phyloP scores from a whole-genome alignment of 1,140 invertebrate genomes.

The Pollicipes pollicipes region DNA sequence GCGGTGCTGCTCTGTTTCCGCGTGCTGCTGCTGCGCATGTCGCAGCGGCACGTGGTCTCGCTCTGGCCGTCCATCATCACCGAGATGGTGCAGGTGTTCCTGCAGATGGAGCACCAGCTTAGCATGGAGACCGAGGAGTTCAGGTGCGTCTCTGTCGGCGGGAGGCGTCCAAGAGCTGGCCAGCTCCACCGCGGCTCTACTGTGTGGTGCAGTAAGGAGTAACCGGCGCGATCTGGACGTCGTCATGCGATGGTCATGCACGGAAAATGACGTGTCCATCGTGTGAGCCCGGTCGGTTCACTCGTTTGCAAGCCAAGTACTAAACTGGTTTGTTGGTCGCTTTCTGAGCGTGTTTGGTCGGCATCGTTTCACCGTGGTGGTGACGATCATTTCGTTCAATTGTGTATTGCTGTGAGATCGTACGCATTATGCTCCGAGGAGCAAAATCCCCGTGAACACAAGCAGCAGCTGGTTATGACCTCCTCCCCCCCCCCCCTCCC shows the following conservation, averaged over 20 bases:
- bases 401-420: no score
- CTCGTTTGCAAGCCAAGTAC: no score
- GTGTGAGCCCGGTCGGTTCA: no score
- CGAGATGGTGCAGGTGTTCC: constrained; percentile 78
- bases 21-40: constrained; percentile 70
- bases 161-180: neutral
- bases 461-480: no score
- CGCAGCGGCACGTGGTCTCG: constrained; percentile 65
- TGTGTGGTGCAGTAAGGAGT: neutral
- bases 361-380: no score
- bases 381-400: no score
- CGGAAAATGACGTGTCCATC: no score
- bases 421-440: no score
- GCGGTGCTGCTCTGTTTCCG: constrained; percentile 82
- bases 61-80: constrained; percentile 88
- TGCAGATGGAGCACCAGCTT: constrained; percentile 76
- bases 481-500: no score
- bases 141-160: constrained; percentile 34
- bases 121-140: constrained; percentile 58
- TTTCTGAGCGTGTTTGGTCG: no score
- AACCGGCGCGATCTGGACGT: neutral
- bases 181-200: neutral
- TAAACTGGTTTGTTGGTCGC: no score
- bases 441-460: no score
- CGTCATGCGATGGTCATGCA: constrained; percentile 1